Conservation (phyloP, 2,113 vertebrate genomes). For the Isichthys henryi region DNA sequence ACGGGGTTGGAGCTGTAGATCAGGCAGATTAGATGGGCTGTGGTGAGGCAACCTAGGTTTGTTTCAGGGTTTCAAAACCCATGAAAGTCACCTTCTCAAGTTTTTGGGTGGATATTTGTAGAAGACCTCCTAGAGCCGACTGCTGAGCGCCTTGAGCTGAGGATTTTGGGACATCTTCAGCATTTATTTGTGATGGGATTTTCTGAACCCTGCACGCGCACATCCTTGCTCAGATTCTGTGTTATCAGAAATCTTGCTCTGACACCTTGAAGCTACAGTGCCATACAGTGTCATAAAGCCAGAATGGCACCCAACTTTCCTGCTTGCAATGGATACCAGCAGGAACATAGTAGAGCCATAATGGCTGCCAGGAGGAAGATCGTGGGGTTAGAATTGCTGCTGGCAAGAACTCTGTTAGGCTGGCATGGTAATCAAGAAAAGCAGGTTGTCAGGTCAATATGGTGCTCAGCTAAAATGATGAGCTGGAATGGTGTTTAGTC, state of each 20-base stretch:
- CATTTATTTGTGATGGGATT: not conserved
- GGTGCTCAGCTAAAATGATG: not conserved
- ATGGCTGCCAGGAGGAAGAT: not conserved
- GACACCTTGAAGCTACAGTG: not conserved
- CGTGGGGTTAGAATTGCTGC: not conserved
- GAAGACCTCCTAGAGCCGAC: not conserved
- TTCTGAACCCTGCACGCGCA: not conserved
- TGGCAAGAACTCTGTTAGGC: not conserved
- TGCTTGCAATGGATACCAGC: not conserved
- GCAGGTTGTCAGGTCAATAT: not conserved
- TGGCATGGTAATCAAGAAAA: not conserved
- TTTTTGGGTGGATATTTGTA: not conserved
- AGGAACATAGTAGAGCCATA: not conserved
- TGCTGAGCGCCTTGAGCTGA: not conserved
- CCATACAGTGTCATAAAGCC: not conserved
- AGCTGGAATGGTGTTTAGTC: not conserved
- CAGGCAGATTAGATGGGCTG: slow-evolving; percentile 42
- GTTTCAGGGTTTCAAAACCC: not conserved
- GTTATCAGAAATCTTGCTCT: not conserved
- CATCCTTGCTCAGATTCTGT: not conserved
- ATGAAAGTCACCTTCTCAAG: not conserved
- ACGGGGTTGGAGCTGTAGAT: slow-evolving; percentile 52
- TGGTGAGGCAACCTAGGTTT: slow-evolving; percentile 22
- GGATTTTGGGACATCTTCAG: not conserved
- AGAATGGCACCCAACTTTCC: not conserved